Evolutionary conservation across 2,888 invertebrate species (phyloP).

Genomic region (Dione juno): DNA sequence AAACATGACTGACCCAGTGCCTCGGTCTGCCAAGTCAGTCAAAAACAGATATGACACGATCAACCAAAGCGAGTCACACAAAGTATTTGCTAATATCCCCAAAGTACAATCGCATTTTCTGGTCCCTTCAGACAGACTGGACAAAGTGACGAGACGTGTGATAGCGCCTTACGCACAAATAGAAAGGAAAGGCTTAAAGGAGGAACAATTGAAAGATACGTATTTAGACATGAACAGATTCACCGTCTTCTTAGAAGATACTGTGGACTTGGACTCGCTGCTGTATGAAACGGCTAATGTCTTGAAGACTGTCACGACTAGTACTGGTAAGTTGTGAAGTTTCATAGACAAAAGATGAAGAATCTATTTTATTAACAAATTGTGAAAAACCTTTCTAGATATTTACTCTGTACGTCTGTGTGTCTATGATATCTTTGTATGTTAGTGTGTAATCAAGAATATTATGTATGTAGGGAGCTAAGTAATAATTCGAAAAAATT

Average conservation of each 20-base stretch:
- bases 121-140: slow-evolving; percentile 73
- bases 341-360: too few relatives aligned
- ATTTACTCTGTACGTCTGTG: too few relatives aligned
- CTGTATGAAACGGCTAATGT: slow-evolving; percentile 84
- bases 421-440: too few relatives aligned
- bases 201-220: slow-evolving; percentile 63
- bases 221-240: slow-evolving; percentile 76
- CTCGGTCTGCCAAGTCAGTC: slow-evolving; percentile 57
- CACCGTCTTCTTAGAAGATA: slow-evolving; percentile 81
- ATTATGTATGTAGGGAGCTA: too few relatives aligned
- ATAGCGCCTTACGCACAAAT: slow-evolving; percentile 84
- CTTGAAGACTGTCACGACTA: slow-evolving; percentile 80
- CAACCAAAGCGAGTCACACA: slow-evolving; percentile 41
- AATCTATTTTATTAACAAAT: too few relatives aligned
- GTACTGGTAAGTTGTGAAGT: slow-evolving; percentile 79
- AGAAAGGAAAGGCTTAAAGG: slow-evolving; percentile 69
- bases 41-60: slow-evolving; percentile 60
- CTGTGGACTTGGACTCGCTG: slow-evolving; percentile 80
- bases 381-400: too few relatives aligned
- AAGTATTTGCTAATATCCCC: slow-evolving; percentile 40
- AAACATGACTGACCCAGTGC: slow-evolving; percentile 56
- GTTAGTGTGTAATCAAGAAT: too few relatives aligned
- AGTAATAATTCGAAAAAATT: too few relatives aligned
- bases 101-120: slow-evolving; percentile 72
- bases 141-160: slow-evolving; percentile 82